These are phyloP conservation scores for Cisticola juncidis DNA, from an alignment of 2,113 vertebrate species.

Conservation along the genomic window DNA sequence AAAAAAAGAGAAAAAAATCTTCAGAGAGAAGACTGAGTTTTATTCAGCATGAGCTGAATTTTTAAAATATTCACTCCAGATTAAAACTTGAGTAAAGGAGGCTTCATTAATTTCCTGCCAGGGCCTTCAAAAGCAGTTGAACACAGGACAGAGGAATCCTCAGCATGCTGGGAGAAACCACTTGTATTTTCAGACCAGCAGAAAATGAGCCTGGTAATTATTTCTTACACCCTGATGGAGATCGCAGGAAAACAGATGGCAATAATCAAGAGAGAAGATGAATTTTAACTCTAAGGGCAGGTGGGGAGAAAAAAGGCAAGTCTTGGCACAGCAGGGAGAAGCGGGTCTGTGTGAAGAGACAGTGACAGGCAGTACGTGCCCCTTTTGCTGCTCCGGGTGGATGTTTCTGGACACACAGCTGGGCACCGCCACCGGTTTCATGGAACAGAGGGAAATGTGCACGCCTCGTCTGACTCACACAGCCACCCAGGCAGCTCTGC, in stretches of 20 bases:
- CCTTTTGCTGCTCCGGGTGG: fast-evolving
- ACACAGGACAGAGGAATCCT: background rate
- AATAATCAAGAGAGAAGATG: background rate
- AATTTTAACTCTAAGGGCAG: background rate
- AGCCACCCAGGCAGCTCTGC: background rate
- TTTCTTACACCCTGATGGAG: background rate
- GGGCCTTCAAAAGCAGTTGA: background rate
- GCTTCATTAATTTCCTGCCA: background rate
- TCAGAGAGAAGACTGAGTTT: background rate
- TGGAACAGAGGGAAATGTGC: background rate
- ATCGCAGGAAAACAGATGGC: background rate
- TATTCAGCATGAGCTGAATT: background rate
- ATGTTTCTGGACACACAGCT: fast-evolving
- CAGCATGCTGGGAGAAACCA: background rate
- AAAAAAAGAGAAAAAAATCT: background rate
- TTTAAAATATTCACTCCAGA: background rate
- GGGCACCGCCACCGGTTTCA: fast-evolving
- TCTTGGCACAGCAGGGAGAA: background rate
- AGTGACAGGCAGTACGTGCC: fast-evolving
- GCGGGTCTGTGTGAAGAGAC: background rate
- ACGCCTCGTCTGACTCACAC: background rate
- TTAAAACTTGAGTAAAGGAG: background rate
- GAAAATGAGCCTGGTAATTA: background rate
- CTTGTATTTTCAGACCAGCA: background rate
- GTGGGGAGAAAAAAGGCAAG: background rate